Base-by-base conservation (phyloP, 2,113 vertebrate species). In the Isurus oxyrinchus region DNA sequence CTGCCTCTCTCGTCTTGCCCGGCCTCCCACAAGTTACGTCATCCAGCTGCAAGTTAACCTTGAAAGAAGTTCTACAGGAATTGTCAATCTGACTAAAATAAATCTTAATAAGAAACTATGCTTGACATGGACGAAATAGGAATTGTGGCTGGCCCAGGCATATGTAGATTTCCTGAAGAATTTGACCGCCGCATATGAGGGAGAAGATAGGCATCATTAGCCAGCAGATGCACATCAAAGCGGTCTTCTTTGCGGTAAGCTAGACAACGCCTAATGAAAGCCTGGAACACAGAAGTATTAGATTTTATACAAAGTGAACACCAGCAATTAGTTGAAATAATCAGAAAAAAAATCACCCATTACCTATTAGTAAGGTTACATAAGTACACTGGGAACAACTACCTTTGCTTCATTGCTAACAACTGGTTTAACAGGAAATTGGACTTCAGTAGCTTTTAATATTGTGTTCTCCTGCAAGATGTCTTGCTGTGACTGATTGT, bases 391-490 rank as follows among this genome's bases (percentile, higher is more conserved):
- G 87, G 96, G 96, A 76, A 35, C 96, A 95, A n/a, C 97, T 98
- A 99, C 99, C 99, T 99, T 99, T 96, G 99, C 99, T 98, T 99
- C 99, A 97, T 99, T 99, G 98, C 98, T 99, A 98, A 98, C 98
- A 97, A 99, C 99, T 16, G 99, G 99, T 97, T 99, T 99, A 96
- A 99, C 99, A 96, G 99, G 99, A 97, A 99, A 99, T 96, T 99
- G 99, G 96, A 99, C 97, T 97, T 99, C 99, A 27, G 99, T 99
- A 97, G 99, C 99, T 99, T 99, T 99, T 97, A 99, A 98, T 97
- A 99, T 99, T 97, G 99, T 99, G 97, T 99, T 99, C 98, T 99
- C 99, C 98, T 99, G 99, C 96, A 99, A 98, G 97, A 99, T 99
- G 97, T 99, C 99, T 97, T 99, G 99, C 97, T 99, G 99, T 35